A percentile compares a stretch with the other conserved stretches of the same genome.
Conservation (phyloP, 53 echinoderm and acorn worm species). For the Antedon mediterranea region DNA sequence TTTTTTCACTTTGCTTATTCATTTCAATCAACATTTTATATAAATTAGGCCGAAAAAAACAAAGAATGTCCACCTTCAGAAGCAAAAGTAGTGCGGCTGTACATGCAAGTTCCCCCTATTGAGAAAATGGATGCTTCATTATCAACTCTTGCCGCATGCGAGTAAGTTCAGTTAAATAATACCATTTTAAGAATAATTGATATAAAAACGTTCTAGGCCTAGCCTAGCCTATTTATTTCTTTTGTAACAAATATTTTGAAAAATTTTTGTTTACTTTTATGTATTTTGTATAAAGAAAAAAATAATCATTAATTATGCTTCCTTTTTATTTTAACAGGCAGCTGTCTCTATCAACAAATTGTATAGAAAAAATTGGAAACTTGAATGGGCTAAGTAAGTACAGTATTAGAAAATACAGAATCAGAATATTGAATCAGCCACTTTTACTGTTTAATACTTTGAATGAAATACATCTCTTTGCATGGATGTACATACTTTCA, state of each 20-base stretch:
- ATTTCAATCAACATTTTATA: no score
- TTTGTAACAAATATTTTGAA: no score
- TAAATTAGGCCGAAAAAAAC: conserved; percentile 17
- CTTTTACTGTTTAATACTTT: no score
- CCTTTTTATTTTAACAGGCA: conserved; percentile 33
- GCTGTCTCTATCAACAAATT: conserved; percentile 68
- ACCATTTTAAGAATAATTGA: no score
- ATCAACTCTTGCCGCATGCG: conserved; percentile 69
- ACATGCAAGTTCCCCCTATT: conserved; percentile 69
- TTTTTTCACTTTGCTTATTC: no score
- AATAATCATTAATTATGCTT: no score
- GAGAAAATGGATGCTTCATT: conserved; percentile 98
- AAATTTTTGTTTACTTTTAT: neutral
- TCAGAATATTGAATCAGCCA: no score
- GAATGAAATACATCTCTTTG: no score
- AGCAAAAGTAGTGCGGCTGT: conserved; percentile 51
- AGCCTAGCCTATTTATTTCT: no score
- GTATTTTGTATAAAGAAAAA: neutral
- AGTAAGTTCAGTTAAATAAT: conserved; percentile 36
- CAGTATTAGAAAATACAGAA: neutral
- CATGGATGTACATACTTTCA: no score
- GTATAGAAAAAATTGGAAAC: conserved; percentile 95
- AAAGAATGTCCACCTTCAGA: conserved; percentile 38
- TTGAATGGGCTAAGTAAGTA: conserved; percentile 92
- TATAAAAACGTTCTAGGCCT: no score